phyloP scores from a whole-genome alignment of 1,140 invertebrate genomes.

The Saccostrea glomerata region DNA sequence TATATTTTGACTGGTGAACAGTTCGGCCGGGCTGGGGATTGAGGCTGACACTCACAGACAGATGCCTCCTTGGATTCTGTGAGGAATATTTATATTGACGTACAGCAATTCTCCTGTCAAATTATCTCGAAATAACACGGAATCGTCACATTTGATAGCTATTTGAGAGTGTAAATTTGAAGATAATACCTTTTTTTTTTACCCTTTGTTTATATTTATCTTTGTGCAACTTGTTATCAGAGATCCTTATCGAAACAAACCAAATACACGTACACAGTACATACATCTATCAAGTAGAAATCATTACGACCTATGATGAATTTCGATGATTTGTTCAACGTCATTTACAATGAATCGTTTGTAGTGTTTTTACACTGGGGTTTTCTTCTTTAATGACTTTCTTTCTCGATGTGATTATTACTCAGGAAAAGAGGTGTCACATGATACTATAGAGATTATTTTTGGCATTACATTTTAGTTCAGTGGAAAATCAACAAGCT shows the following conservation, averaged over 20 bases:
- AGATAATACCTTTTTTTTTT: neutral
- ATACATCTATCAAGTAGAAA: too few relatives aligned
- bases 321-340: too few relatives aligned
- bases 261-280: too few relatives aligned
- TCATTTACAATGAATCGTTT: too few relatives aligned
- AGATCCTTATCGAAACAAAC: neutral
- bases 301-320: too few relatives aligned
- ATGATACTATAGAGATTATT: too few relatives aligned
- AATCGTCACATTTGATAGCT: neutral
- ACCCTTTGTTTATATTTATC: neutral
- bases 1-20: conserved; percentile 14
- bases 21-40: neutral
- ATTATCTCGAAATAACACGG: neutral
- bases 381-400: too few relatives aligned
- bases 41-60: neutral
- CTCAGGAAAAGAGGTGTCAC: too few relatives aligned
- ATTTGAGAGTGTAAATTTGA: neutral
- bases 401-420: too few relatives aligned
- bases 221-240: neutral
- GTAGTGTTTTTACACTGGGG: too few relatives aligned
- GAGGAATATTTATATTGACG: conserved; percentile 23
- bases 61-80: neutral
- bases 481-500: neutral
- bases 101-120: neutral
- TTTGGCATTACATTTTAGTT: too few relatives aligned